Conservation (phyloP, 1,140 invertebrate genomes). For the Bombus affinis region DNA sequence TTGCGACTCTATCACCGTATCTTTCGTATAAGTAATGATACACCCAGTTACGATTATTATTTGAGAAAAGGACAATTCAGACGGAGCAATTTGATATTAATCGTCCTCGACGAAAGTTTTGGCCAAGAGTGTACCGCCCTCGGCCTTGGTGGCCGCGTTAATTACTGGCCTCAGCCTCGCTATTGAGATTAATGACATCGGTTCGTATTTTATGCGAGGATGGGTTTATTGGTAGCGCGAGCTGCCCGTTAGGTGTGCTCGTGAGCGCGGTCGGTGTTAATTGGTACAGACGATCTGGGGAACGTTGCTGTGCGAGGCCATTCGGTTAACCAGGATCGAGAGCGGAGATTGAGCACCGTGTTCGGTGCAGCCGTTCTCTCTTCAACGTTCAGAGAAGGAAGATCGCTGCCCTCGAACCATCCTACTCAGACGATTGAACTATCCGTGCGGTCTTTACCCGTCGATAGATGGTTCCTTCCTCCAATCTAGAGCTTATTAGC, state of each 20-base stretch:
- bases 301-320: slow-evolving; percentile 16
- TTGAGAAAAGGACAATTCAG: not conserved
- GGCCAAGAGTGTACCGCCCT: slow-evolving; percentile 42
- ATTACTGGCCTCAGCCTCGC: slow-evolving; percentile 58
- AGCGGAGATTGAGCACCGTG: slow-evolving; percentile 22
- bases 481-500: not conserved
- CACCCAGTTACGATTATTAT: too few relatives aligned
- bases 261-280: slow-evolving; percentile 58
- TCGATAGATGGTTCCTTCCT: not conserved
- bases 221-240: slow-evolving; percentile 59
- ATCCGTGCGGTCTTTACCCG: not conserved
- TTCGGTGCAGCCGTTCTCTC: not conserved
- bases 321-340: slow-evolving; percentile 17
- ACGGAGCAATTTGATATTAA: not conserved
- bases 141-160: slow-evolving; percentile 62
- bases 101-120: slow-evolving; percentile 27
- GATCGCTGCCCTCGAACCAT: slow-evolving; percentile 16
- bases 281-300: slow-evolving; percentile 64
- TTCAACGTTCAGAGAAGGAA: not conserved
- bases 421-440: not conserved
- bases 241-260: slow-evolving; percentile 45
- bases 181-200: slow-evolving; percentile 70
- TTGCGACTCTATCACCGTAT: too few relatives aligned
- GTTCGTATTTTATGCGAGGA: slow-evolving; percentile 63
- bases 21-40: too few relatives aligned